These are phyloP conservation scores for Trachelipus rathkii DNA, from an alignment of 1,140 invertebrate species.

Conservation along the genomic window DNA sequence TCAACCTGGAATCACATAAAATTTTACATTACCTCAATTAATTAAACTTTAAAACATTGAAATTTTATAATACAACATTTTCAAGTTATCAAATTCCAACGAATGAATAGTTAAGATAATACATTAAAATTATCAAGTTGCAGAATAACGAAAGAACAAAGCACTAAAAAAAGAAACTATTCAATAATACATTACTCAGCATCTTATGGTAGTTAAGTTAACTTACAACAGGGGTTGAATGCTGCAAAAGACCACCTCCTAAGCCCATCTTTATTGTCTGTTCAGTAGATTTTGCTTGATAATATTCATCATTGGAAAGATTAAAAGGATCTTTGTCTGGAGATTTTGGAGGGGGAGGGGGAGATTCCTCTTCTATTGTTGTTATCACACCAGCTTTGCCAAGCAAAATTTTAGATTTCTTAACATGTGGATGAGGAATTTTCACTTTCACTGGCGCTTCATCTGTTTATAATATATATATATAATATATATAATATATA, in stretches of 20 bases:
- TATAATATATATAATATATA: conserved; percentile 27
- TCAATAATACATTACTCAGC: background rate
- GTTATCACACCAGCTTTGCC: conserved; percentile 95
- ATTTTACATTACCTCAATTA: no score
- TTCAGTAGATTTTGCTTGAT: conserved; percentile 74
- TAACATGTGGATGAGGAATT: conserved; percentile 87
- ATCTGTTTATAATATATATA: conserved; percentile 19
- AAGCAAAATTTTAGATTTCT: conserved; percentile 92
- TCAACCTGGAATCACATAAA: conserved; percentile 58
- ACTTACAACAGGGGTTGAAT: conserved; percentile 84
- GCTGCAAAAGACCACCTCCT: conserved; percentile 78
- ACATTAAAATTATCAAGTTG: no score
- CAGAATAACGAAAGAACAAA: no score
- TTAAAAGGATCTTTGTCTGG: conserved; percentile 95
- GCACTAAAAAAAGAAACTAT: background rate
- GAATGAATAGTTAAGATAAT: no score
- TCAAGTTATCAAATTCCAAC: no score
- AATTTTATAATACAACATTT: no score
- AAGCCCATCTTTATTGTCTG: conserved; percentile 50
- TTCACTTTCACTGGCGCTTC: conserved; percentile 60
- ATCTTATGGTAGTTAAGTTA: conserved; percentile 4
- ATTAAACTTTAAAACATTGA: no score
- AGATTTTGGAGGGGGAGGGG: conserved; percentile 76
- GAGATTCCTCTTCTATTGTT: conserved; percentile 82
- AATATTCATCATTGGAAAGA: conserved; percentile 96